Percentiles rank a stretch among this genome's conserved stretches.
Evolutionary conservation across 1,140 invertebrate genomes (phyloP).

Genomic region (Drosophila kurseongensis): DNA sequence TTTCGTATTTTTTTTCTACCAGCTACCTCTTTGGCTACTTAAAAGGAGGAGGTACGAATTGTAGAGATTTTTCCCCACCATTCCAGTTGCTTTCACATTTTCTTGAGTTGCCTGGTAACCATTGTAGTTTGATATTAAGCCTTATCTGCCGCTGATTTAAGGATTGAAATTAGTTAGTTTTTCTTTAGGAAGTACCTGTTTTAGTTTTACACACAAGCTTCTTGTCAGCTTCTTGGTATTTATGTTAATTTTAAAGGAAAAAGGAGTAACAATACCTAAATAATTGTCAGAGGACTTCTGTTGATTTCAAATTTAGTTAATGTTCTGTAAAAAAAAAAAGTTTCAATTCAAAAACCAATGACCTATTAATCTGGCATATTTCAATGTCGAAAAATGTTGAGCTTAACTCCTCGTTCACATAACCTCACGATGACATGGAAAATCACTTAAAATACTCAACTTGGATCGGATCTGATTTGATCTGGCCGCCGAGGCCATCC

Average conservation of each 20-base stretch:
- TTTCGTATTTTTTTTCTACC: constrained; percentile 10
- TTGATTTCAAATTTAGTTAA: no score
- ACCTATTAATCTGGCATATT: neutral
- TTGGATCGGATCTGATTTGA: constrained; percentile 63
- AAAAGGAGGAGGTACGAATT: constrained; percentile 7
- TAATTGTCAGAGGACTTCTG: no score
- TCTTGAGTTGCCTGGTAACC: neutral
- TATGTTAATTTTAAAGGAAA: no score
- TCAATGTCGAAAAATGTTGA: neutral
- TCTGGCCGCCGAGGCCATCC: constrained; percentile 27
- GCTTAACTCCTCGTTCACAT: neutral
- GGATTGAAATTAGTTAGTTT: neutral
- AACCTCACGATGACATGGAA: constrained; percentile 19
- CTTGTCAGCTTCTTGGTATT: no score
- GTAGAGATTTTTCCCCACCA: constrained; percentile 12
- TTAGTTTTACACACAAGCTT: neutral
- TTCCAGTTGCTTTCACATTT: no score
- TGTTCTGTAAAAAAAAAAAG: no score
- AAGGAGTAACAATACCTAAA: no score
- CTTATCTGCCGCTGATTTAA: neutral
- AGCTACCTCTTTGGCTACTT: constrained; percentile 27
- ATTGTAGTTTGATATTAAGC: constrained; percentile 12
- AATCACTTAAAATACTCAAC: constrained; percentile 52
- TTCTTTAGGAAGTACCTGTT: neutral
- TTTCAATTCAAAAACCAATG: neutral